A percentile compares a stretch with the other conserved stretches of the same genome.
Conservation (phyloP, 2,888 invertebrate genomes). For the Standfussiana lucernea region DNA sequence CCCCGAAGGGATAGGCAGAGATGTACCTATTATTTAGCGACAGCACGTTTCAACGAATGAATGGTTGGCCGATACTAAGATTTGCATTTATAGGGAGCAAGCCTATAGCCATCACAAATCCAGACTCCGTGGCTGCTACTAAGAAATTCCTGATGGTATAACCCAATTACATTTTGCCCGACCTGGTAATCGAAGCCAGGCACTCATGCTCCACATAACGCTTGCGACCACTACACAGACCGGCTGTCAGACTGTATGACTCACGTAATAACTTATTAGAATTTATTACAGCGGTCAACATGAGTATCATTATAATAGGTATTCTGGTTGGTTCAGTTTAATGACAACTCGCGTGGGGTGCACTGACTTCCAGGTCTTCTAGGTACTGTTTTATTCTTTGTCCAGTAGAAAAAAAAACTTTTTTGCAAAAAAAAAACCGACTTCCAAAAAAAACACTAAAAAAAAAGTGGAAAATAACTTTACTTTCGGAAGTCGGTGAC, state of each 20-base stretch:
- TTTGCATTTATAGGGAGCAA: too few relatives aligned
- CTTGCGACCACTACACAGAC: not conserved
- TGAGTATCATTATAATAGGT: not conserved
- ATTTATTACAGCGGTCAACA: constrained; percentile 40
- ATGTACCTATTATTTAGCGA: too few relatives aligned
- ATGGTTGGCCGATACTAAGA: too few relatives aligned
- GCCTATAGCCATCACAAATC: too few relatives aligned
- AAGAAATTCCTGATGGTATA: too few relatives aligned
- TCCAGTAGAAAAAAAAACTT: not conserved
- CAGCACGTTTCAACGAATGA: too few relatives aligned
- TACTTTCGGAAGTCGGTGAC: too few relatives aligned
- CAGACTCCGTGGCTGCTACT: too few relatives aligned
- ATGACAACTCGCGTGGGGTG: constrained; percentile 32
- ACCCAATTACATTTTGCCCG: not conserved
- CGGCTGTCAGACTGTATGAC: not conserved
- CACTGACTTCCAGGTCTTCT: not conserved
- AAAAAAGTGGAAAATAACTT: too few relatives aligned
- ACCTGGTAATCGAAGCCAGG: not conserved
- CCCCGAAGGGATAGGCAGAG: not conserved
- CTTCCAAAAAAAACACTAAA: too few relatives aligned
- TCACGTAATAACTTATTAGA: constrained; percentile 46
- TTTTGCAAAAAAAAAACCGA: too few relatives aligned
- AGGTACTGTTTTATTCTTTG: not conserved
- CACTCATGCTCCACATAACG: not conserved
- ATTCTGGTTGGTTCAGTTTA: constrained; percentile 13